Evolutionary conservation across 2,113 vertebrate species (phyloP).

Genomic region (Colinus virginianus): DNA sequence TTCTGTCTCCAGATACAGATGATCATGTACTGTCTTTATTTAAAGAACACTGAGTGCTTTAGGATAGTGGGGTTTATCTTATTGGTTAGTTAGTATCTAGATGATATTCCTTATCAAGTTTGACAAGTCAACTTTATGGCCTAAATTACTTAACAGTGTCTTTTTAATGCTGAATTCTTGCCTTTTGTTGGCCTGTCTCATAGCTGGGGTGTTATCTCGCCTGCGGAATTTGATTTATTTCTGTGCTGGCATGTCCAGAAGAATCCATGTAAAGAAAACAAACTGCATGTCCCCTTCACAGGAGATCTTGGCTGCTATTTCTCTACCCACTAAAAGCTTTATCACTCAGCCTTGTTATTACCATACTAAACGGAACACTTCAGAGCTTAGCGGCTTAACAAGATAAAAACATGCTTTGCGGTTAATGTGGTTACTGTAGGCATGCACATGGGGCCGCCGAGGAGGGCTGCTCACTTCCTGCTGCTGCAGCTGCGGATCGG

Average conservation of each 20-base stretch:
- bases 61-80: background rate
- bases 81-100: background rate
- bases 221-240: conserved; percentile 48
- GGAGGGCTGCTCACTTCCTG: conserved; percentile 63
- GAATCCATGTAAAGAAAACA: conserved; percentile 41
- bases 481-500: background rate
- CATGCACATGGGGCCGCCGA: conserved; percentile 42
- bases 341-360: conserved; percentile 68
- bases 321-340: conserved; percentile 69
- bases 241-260: conserved; percentile 45
- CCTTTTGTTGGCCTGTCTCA: conserved; percentile 30
- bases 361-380: conserved; percentile 69
- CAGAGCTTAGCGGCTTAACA: conserved; percentile 63
- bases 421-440: conserved; percentile 65
- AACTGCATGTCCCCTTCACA: conserved; percentile 42
- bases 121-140: conserved; percentile 18
- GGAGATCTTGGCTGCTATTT: conserved; percentile 62
- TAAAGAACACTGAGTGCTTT: background rate
- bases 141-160: background rate
- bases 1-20: background rate
- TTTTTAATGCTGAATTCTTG: background rate
- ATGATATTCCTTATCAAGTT: conserved; percentile 10
- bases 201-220: conserved; percentile 1
- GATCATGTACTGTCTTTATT: background rate
- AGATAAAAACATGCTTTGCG: conserved; percentile 70